Base-by-base conservation (phyloP, 2,797 vertebrate genomes). In the Microtus agrestis region DNA sequence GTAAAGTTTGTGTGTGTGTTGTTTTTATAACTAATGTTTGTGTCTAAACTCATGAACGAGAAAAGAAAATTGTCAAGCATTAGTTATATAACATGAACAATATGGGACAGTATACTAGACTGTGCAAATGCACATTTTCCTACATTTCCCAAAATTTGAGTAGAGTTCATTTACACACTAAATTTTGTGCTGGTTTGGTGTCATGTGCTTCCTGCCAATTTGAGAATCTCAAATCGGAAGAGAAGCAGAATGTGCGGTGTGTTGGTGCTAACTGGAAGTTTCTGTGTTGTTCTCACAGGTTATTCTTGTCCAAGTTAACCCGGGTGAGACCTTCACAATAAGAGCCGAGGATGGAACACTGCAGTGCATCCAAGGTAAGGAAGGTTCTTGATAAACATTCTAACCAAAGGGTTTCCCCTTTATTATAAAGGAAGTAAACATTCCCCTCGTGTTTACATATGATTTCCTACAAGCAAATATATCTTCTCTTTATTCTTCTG, bases 251-350 rank as follows among this genome's bases (percentile, higher is more conserved):
- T 2, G 67, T 15, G 19, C 31, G 9, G 43, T 71, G 91, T 96
- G 95, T 81, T 73, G 65, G 74, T 15, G 61, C 87, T 56, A 8
- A 88, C 88, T 63, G 96, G 78, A 97, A 97, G 96, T 97, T 27
- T 40, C 85, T 94, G 17, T 97, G 12, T 96, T 98, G n/a, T 97
- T 97, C 97, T 54, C 67, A 43, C 98, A 99, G 99, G 99, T 99
- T 98, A 99, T 99, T 98, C 98, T 99, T 96, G 99, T 99, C 98
- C 99, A 99, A 98, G 99, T 99, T 98, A 99, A 99, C 98, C 99
- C 99, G 71, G 99, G 99, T 98, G 99, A 99, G 99, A 99, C 99
- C 91, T 99, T 99, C 95, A 99, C 99, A 98, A 99, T 99, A 98
- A 99, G 99, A 98, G 99, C 99, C 9, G 99, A 99, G 98, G 99